Conservation (phyloP, 2,888 invertebrate genomes). For the Drosophila picticornis region DNA sequence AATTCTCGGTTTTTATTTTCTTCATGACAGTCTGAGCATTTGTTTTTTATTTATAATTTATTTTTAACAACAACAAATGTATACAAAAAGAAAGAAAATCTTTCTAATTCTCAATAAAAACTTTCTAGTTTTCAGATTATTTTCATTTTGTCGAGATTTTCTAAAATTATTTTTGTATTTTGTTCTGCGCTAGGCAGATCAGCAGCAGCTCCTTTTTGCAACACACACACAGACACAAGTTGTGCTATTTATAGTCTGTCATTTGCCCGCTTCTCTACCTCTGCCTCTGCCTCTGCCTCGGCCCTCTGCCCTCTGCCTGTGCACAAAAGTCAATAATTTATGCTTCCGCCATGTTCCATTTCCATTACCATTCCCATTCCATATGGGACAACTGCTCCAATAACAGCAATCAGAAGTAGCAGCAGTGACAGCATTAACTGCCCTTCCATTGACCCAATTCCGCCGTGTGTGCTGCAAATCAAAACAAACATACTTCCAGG, state of each 20-base stretch:
- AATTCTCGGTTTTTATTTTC: neutral
- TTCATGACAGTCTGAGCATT: neutral
- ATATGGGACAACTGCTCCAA: conserved; percentile 20
- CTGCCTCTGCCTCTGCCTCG: neutral
- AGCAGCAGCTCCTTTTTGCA: conserved; percentile 7
- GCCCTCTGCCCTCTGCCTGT: conserved; percentile 4
- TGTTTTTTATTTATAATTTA: too few species aligned
- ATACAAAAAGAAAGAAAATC: too few species aligned
- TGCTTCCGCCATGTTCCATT: conserved; percentile 50
- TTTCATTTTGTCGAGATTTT: neutral
- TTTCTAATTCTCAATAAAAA: too few species aligned
- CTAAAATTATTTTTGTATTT: neutral
- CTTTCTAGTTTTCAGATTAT: neutral
- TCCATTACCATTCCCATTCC: conserved; percentile 6
- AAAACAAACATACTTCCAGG: conserved; percentile 66
- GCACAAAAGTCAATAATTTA: conserved; percentile 69
- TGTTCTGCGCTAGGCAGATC: neutral
- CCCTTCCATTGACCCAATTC: conserved; percentile 73
- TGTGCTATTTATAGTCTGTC: conserved; percentile 66
- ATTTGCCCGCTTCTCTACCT: conserved; percentile 16
- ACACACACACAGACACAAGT: conserved; percentile 11
- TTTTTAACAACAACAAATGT: too few species aligned
- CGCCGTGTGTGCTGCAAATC: conserved; percentile 45
- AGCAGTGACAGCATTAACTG: conserved; percentile 44
- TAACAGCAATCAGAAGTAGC: conserved; percentile 23